These are phyloP conservation scores for Macrosiphum euphorbiae DNA, from an alignment of 2,888 invertebrate species.

Conservation along the genomic window DNA sequence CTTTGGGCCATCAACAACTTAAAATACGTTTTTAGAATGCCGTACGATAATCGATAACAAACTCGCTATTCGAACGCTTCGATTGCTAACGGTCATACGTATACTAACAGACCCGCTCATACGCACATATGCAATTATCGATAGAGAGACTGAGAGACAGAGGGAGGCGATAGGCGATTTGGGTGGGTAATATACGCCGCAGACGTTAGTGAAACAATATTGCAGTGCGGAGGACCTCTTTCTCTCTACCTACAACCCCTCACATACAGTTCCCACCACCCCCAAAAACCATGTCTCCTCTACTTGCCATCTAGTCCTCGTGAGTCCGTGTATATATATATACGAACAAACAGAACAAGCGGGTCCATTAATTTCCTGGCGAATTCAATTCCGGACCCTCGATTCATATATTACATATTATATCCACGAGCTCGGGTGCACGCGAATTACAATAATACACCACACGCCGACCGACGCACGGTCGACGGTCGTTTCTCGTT, in stretches of 20 bases:
- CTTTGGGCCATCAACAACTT: neutral
- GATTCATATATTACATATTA: neutral
- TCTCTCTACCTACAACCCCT: neutral
- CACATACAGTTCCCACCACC: neutral
- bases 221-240: neutral
- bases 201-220: neutral
- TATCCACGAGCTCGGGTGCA: neutral
- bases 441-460: neutral
- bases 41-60: neutral
- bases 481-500: slow-evolving; percentile 34
- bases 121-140: neutral
- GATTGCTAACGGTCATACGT: neutral
- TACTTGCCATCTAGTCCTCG: neutral
- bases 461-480: neutral
- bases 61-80: neutral
- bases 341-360: neutral
- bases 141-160: rapidly evolving
- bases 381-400: slow-evolving; percentile 35
- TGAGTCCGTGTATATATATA: neutral
- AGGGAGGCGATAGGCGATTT: neutral
- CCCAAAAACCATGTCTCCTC: neutral
- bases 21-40: neutral
- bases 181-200: neutral
- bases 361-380: slow-evolving; percentile 36
- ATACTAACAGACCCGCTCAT: neutral